Percentiles rank a stretch among this genome's conserved stretches.
phyloP scores from a whole-genome alignment of 2,888 invertebrate species.

The Nephrocerus scutellatus region DNA sequence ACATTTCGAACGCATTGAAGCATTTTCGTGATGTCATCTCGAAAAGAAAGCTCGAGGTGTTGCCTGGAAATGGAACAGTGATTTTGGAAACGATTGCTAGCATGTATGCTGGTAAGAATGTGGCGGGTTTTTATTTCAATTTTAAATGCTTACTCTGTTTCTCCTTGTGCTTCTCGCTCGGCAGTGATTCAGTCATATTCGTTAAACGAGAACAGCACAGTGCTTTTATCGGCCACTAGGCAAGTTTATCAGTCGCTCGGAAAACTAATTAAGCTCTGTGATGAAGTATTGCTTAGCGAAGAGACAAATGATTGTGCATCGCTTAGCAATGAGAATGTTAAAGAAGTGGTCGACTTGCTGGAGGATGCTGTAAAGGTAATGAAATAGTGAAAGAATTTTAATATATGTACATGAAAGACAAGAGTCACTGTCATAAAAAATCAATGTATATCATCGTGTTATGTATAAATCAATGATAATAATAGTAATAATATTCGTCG shows the following conservation, averaged over 20 bases:
- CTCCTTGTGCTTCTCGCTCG: conserved; percentile 2
- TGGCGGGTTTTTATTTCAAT: conserved; percentile 9
- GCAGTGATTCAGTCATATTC: conserved; percentile 44
- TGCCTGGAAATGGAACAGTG: conserved; percentile 89
- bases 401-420: conserved; percentile 2
- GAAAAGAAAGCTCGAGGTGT: conserved; percentile 85
- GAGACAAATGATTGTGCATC: conserved; percentile 49
- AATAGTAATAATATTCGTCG: conserved; percentile 6
- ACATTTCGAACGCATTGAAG: conserved; percentile 68
- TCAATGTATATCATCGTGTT: not conserved
- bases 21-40: conserved; percentile 90
- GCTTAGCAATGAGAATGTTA: conserved; percentile 57
- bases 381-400: conserved; percentile 16
- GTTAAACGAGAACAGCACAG: conserved; percentile 44
- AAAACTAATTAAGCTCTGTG: conserved; percentile 80
- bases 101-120: conserved; percentile 62
- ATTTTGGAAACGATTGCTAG: conserved; percentile 87
- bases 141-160: conserved; percentile 2
- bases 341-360: conserved; percentile 62
- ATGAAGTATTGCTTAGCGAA: conserved; percentile 74
- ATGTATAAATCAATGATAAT: not conserved
- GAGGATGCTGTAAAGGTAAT: conserved; percentile 65
- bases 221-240: conserved; percentile 64
- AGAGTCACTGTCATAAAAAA: no score
- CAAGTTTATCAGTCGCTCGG: conserved; percentile 82